Evolutionary conservation across 2,113 vertebrate genomes (phyloP).

Genomic region (Corythornis madagascariensis): DNA sequence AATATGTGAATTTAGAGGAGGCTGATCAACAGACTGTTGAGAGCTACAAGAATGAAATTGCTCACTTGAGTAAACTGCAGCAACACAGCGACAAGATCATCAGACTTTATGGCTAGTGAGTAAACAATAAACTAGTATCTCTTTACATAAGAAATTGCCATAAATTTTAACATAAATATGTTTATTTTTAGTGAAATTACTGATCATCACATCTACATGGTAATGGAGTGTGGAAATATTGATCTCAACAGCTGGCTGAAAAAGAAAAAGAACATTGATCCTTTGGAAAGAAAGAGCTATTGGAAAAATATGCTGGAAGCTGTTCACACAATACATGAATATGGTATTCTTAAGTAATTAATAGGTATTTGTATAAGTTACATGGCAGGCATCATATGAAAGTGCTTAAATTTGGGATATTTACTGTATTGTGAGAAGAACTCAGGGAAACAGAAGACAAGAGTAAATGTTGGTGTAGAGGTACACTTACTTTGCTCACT

Average conservation of each 20-base stretch:
- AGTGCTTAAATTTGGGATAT: not conserved
- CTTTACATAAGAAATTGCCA: not conserved
- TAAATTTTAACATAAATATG: not conserved
- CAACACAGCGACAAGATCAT: slow-evolving; percentile 97
- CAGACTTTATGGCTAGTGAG: slow-evolving; percentile 94
- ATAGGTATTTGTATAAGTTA: not conserved
- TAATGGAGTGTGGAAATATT: slow-evolving; percentile 97
- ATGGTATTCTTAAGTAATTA: slow-evolving; percentile 79
- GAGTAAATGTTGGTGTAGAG: not conserved
- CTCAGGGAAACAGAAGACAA: not conserved
- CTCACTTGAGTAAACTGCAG: slow-evolving; percentile 91
- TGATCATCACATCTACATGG: slow-evolving; percentile 91
- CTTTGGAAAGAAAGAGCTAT: slow-evolving; percentile 92
- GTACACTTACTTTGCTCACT: not conserved
- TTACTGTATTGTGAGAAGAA: not conserved
- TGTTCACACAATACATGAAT: slow-evolving; percentile 93
- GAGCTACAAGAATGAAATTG: slow-evolving; percentile 97
- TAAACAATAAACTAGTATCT: not conserved
- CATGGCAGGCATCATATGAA: not conserved
- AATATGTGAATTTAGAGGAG: slow-evolving; percentile 91
- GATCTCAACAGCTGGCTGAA: slow-evolving; percentile 96
- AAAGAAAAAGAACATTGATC: slow-evolving; percentile 89
- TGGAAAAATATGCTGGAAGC: slow-evolving; percentile 99
- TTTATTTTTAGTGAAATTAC: slow-evolving; percentile 88
- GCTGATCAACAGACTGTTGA: slow-evolving; percentile 90